A percentile compares a stretch with the other conserved stretches of the same genome.
Conservation (phyloP, 2,888 invertebrate genomes). For the Dicyrtoma fusca region DNA sequence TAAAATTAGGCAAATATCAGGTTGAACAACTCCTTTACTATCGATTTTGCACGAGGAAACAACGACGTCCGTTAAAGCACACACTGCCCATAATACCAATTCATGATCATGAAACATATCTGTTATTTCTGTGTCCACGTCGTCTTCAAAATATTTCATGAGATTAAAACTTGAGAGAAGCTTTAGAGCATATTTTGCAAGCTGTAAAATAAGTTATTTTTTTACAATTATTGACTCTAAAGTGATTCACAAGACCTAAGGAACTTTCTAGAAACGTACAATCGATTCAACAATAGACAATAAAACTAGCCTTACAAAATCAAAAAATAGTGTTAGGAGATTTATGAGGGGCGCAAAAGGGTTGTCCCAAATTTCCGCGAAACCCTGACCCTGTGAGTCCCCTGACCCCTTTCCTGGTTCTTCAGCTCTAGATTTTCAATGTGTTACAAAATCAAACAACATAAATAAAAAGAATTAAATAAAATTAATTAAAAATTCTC, state of each 20-base stretch:
- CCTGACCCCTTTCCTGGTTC: too few relatives aligned
- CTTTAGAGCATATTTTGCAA: conserved; percentile 10
- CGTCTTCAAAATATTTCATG: conserved; percentile 22
- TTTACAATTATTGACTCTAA: too few relatives aligned
- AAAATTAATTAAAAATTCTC: too few relatives aligned
- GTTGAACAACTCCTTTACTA: conserved; percentile 33
- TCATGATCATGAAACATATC: conserved; percentile 25
- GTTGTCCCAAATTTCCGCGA: conserved; percentile 21
- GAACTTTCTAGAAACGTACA: too few relatives aligned
- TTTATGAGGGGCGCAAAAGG: conserved; percentile 19
- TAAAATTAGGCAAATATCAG: conserved; percentile 28
- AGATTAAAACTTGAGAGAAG: conserved; percentile 27
- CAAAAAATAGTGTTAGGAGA: not conserved
- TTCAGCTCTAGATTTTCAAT: not conserved
- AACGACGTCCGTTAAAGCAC: conserved; percentile 27
- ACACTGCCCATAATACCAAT: conserved; percentile 21
- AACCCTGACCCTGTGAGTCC: too few relatives aligned
- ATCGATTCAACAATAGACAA: too few relatives aligned
- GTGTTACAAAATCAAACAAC: too few relatives aligned
- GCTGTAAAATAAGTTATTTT: conserved; percentile 5
- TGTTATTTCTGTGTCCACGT: conserved; percentile 11
- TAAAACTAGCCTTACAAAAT: conserved; percentile 19
- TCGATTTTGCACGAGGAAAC: conserved; percentile 21
- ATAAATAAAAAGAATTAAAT: too few relatives aligned
- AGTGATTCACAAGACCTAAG: too few relatives aligned